Evolutionary conservation across 2,797 vertebrate genomes (phyloP), one percentile per base, ranked within the genome.

Genomic region (Choloepus didactylus): DNA sequence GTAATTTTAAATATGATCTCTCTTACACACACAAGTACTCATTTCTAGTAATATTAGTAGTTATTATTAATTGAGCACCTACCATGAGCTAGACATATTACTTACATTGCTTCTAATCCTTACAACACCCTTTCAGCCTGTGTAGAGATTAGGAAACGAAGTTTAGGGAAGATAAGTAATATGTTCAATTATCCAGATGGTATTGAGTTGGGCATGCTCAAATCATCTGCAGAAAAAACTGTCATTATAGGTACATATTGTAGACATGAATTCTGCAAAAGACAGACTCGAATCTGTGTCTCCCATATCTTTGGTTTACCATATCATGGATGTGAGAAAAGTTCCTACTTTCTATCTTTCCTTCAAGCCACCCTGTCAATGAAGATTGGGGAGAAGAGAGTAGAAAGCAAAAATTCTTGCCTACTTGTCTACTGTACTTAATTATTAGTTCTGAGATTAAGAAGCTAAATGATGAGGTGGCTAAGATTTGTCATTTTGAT

Each of bases 341-440:
- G 4, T 41, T 54, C 21, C 70, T 27, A 2, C 18, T n/a, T 70
- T 77, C 60, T 82, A 79, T 80, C 31, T 25, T 1, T 60, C 89
- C 41, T 86, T 77, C n/a, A 49, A 75, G 29, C 19, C 62, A 49
- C 44, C 51, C 25, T 66, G 35, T 15, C 41, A 88, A 64, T 54
- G 35, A 94, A 84, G 3, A 77, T 16, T 15, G 38, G 69, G 14
- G 7, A n/a, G 38, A 66, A 62, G n/a, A 38, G 0, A 66, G 9
- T 87, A 64, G 44, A 59, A 81, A 96, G 10, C 31, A 3, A 67
- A 41, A 54, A 90, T 89, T 87, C 49, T 87, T 88, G 75, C 14
- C 62, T 81, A 11, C 19, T 89, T 44, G 60, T 62, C 69, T 91
- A 76, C 38, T 59, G 35, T 9, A 49, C 46, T 93, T 76, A 81